Evolutionary conservation across 2,797 vertebrate genomes (phyloP).

Genomic region (Neosalanx taihuensis): DNA sequence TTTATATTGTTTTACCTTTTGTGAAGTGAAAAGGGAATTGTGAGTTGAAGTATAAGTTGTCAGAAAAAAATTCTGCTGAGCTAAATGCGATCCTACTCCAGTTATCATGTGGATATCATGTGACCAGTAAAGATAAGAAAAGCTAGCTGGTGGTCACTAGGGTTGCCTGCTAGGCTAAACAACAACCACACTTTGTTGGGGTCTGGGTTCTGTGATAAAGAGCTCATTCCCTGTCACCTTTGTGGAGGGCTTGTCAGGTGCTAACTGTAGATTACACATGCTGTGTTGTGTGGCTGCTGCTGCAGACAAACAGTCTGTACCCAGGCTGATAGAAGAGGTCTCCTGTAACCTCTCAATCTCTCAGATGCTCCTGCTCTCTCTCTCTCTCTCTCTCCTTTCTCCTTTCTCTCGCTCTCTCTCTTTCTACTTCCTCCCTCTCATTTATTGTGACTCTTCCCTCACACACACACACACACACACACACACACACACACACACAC

Average conservation of each 20-base stretch:
- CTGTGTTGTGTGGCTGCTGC: conserved; percentile 33
- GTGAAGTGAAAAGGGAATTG: conserved; percentile 34
- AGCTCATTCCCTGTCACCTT: conserved; percentile 24
- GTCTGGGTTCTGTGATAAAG: conserved; percentile 55
- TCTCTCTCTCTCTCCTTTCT: not conserved
- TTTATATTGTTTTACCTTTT: conserved; percentile 27
- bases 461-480: no score
- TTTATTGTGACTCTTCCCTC: not conserved
- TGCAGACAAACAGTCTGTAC: conserved; percentile 42
- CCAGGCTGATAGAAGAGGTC: conserved; percentile 37
- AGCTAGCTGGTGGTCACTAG: conserved; percentile 33
- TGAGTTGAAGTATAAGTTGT: not conserved
- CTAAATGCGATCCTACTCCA: not conserved
- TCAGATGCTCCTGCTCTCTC: not conserved
- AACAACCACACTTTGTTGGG: conserved; percentile 28
- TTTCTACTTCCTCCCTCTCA: conserved; percentile 24
- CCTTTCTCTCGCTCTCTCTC: not conserved
- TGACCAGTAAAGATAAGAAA: conserved; percentile 58
- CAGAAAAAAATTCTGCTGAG: not conserved
- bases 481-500: no score
- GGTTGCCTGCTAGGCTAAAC: conserved; percentile 30
- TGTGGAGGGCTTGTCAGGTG: conserved; percentile 41
- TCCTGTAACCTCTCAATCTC: conserved; percentile 5
- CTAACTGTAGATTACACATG: conserved; percentile 33
- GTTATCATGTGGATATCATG: conserved; percentile 28